Conservation (phyloP, 2,888 invertebrate species). For the Macaria liturata region DNA sequence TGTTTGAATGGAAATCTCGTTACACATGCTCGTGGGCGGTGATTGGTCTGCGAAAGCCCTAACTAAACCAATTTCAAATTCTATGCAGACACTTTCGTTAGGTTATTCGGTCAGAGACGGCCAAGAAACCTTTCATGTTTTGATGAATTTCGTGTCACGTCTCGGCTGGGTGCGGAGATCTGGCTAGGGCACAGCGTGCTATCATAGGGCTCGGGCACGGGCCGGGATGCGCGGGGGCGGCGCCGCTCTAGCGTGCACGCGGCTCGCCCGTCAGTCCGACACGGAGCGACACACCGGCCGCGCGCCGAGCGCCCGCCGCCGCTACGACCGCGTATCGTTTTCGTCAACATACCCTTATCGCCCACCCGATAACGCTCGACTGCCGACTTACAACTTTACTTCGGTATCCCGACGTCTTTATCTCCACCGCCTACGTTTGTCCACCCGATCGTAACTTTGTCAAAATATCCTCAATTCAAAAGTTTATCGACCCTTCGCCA, state of each 20-base stretch:
- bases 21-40: slow-evolving; percentile 7
- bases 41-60: slow-evolving; percentile 5
- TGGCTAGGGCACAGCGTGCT: slow-evolving; percentile 53
- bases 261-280: slow-evolving; percentile 67
- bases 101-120: slow-evolving; percentile 22
- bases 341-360: slow-evolving; percentile 27
- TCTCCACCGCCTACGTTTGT: slow-evolving; percentile 1
- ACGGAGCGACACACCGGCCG: slow-evolving; percentile 73
- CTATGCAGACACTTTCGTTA: slow-evolving; percentile 11
- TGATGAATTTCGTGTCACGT: slow-evolving; percentile 60
- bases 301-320: slow-evolving; percentile 65
- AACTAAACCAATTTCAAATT: slow-evolving; percentile 15
- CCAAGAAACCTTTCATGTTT: slow-evolving; percentile 51
- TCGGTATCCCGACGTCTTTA: slow-evolving; percentile 18
- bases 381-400: slow-evolving; percentile 25
- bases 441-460: slow-evolving; percentile 14
- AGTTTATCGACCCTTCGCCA: slow-evolving; percentile 78
- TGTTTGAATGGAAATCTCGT: slow-evolving; percentile 13
- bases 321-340: slow-evolving; percentile 50
- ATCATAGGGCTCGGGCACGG: slow-evolving; percentile 56
- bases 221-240: slow-evolving; percentile 67
- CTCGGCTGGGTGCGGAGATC: slow-evolving; percentile 43
- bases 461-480: slow-evolving; percentile 37
- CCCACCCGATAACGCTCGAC: slow-evolving; percentile 19
- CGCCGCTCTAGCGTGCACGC: slow-evolving; percentile 50